Conservation (phyloP, 2,113 vertebrate genomes). For the Oreotrochilus melanogaster region DNA sequence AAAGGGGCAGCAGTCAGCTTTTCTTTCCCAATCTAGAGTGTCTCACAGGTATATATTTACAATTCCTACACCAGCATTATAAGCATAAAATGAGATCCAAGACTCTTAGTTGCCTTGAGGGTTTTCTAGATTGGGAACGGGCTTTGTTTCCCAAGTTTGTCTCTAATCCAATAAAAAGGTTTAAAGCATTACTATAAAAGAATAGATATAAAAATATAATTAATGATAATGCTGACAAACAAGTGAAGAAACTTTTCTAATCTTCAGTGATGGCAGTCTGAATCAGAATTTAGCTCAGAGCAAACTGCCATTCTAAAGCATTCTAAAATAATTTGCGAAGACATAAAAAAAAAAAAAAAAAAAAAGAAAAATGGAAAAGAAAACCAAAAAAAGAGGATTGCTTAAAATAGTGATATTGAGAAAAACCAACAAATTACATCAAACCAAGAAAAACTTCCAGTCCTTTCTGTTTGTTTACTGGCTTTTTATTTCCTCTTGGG, state of each 20-base stretch:
- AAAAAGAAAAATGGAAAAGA: too few relatives aligned
- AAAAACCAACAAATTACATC: conserved; percentile 49
- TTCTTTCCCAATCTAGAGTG: conserved; percentile 37
- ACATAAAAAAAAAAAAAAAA: not conserved
- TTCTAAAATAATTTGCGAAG: conserved; percentile 22
- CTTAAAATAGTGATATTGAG: conserved; percentile 41
- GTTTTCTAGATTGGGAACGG: not conserved
- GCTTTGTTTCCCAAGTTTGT: conserved; percentile 28
- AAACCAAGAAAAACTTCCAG: conserved; percentile 39
- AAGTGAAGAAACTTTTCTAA: not conserved
- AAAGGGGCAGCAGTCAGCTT: conserved; percentile 52
- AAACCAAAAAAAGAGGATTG: not conserved
- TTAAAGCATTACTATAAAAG: conserved; percentile 17
- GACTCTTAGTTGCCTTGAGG: conserved; percentile 33
- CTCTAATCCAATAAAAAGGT: conserved; percentile 46
- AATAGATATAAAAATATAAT: conserved; percentile 23
- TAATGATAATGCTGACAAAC: conserved; percentile 41
- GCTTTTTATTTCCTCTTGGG: conserved; percentile 48
- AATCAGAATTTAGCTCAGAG: conserved; percentile 17
- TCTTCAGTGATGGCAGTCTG: conserved; percentile 1
- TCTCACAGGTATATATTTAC: conserved; percentile 58
- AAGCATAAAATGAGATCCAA: conserved; percentile 55
- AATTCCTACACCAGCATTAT: conserved; percentile 16
- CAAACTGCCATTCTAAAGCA: not conserved
- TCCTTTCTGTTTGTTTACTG: conserved; percentile 55